Conservation (phyloP, 2,113 vertebrate species). For the Artemisiospiza belli region DNA sequence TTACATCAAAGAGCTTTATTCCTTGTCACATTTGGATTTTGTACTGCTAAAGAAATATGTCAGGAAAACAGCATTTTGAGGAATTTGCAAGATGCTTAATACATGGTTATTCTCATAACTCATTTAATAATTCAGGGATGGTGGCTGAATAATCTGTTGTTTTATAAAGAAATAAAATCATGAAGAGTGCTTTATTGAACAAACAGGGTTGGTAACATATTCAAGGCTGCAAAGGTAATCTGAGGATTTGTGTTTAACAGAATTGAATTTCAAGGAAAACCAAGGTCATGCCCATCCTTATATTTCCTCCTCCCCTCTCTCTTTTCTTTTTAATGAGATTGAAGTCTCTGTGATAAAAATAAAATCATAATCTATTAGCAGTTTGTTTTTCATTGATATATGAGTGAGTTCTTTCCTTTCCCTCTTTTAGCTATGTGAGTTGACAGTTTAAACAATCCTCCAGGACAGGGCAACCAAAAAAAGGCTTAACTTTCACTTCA, state of each 20-base stretch:
- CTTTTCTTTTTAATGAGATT: background rate
- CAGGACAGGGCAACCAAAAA: background rate
- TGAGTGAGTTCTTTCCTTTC: background rate
- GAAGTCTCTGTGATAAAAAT: background rate
- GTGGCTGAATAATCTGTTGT: background rate
- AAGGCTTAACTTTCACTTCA: background rate
- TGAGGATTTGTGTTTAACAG: background rate
- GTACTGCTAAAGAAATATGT: background rate
- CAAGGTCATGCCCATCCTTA: background rate
- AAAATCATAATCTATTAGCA: background rate
- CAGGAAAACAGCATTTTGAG: constrained; percentile 6
- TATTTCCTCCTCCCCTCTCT: accelerated
- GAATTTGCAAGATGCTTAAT: background rate
- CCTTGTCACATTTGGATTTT: constrained; percentile 27
- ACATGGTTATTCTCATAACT: background rate
- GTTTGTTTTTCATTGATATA: background rate
- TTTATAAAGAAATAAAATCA: background rate
- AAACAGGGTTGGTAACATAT: background rate
- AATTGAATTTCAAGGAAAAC: constrained; percentile 47
- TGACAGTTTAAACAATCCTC: background rate
- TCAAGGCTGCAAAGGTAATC: constrained; percentile 25
- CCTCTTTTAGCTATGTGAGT: background rate
- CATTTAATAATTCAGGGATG: background rate
- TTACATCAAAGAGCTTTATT: constrained; percentile 31
- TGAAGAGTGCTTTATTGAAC: background rate